Base-by-base conservation (phyloP, 2,888 invertebrate genomes). In the Cryptocheilus praepositus region DNA sequence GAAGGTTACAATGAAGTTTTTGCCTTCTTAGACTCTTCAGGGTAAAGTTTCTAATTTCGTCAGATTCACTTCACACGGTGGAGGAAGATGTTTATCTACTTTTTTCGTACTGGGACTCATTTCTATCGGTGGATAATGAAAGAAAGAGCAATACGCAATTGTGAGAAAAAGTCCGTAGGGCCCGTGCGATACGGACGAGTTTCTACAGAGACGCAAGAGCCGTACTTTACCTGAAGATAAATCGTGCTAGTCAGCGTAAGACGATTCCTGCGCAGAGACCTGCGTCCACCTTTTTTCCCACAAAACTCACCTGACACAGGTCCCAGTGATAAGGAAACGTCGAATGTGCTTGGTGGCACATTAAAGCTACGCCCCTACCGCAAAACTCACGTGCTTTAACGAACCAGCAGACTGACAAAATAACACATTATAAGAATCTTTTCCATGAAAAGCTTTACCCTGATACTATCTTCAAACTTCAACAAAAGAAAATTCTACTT, bases 291-390 rank as follows among this genome's bases (percentile, higher is more conserved):
- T 75, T 83, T 86, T 85, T 86, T 86, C 86, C 85, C 86, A 86
- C 86, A 86, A 86, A 86, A 86, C 85, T 86, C 86, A 86, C 84
- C 84, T 86, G 84, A 86, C 85, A 81, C 77, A 68, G 60, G 72
- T 73, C 62, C 63, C 65, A 64, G 67, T 74, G 85, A 82, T 81
- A 83, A 81, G 76, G 64, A 58, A 64, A 73, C 54, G 61, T 57
- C 64, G 68, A 79, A 79, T 80, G 62, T 76, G 78, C 74, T 55
- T 77, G 73, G 73, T 74, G 62, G 77, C 73, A 64, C 55, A 71
- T 66, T 62, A 53, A 43, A 58, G 56, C 56, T 45, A 53, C 60
- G 57, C 22, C 51, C 52, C 43, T 8, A 7, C 21, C 21, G 19
- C 52, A 8, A 64, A 45, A 22, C 58, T 52, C 70, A 56, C 73